Evolutionary conservation across 2,888 invertebrate species (phyloP).

Genomic region (Lamellibrachia satsuma): DNA sequence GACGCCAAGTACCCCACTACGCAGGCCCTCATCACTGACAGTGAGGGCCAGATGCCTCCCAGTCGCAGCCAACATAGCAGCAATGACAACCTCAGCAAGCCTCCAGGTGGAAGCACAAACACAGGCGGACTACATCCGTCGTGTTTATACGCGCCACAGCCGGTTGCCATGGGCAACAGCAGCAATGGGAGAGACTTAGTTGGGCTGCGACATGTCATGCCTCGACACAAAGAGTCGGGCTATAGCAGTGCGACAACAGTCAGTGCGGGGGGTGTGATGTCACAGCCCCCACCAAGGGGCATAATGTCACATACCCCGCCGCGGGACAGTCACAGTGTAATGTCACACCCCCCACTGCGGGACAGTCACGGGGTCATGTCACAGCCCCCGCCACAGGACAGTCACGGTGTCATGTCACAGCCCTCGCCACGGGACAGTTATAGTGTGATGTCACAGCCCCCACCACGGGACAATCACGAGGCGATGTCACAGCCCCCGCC

Average conservation of each 20-base stretch:
- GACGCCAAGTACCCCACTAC: constrained; percentile 42
- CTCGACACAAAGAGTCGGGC: background rate
- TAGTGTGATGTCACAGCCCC: background rate
- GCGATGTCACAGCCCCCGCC: background rate
- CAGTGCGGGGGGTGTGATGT: background rate
- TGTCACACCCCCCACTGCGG: background rate
- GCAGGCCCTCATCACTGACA: constrained; percentile 41
- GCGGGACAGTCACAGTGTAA: background rate
- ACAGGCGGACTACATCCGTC: background rate
- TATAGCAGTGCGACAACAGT: background rate
- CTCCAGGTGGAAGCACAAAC: background rate
- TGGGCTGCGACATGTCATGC: background rate
- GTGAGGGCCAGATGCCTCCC: background rate
- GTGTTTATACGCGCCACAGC: background rate
- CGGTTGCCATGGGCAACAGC: background rate
- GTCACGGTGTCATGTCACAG: background rate
- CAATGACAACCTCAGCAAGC: background rate
- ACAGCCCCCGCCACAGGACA: background rate
- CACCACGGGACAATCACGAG: background rate
- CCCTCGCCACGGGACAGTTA: background rate
- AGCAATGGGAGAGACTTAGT: background rate
- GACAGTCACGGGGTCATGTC: background rate
- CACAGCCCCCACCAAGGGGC: background rate
- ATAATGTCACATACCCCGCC: background rate
- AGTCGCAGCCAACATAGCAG: constrained; percentile 13